Conservation (phyloP, 2,888 invertebrate species). For the Eupithecia inturbata region DNA sequence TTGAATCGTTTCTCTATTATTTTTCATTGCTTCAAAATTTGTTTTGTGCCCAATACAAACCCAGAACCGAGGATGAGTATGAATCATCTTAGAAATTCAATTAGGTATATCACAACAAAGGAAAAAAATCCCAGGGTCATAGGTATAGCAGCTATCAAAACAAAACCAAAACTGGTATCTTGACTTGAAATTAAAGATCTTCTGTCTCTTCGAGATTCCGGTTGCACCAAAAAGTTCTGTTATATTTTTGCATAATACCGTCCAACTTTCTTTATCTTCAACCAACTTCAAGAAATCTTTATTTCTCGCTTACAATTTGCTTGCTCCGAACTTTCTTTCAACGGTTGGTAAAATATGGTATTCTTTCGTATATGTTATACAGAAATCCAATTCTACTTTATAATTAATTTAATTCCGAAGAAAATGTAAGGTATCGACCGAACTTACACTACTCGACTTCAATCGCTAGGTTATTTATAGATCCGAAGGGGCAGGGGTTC, state of each 20-base stretch:
- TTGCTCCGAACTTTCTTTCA: neutral
- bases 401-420: neutral
- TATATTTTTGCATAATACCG: neutral
- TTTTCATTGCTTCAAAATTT: neutral
- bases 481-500: slow-evolving; percentile 3
- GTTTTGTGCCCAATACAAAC: neutral
- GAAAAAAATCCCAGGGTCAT: neutral
- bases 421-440: neutral
- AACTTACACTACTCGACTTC: neutral
- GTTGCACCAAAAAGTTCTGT: neutral
- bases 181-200: neutral
- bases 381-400: neutral
- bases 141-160: neutral
- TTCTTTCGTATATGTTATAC: neutral
- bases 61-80: neutral
- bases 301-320: neutral
- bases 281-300: neutral
- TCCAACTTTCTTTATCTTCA: neutral
- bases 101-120: neutral
- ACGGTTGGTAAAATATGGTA: neutral
- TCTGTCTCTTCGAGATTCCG: neutral
- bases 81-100: neutral
- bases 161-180: neutral
- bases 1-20: neutral
- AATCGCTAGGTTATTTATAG: slow-evolving; percentile 1